Evolutionary conservation across 2,888 invertebrate genomes (phyloP), one percentile per base, ranked within the genome.

Genomic region (Crioceris asparagi): DNA sequence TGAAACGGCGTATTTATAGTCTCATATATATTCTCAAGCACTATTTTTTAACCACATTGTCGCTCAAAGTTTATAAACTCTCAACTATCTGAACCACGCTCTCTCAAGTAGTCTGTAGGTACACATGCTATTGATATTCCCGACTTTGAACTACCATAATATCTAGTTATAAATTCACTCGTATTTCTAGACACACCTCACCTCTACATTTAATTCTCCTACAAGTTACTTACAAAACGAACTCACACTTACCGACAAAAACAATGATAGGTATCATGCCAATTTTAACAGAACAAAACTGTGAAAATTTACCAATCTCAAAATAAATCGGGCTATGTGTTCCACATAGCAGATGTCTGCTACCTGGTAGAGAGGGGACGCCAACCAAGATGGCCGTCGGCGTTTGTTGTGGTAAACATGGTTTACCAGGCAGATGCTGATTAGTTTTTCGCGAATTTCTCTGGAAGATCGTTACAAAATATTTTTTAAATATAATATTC

Each of bases 321-420:
- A 42, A 45, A 48, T 42, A 46, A 47, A 45, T 43, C 41, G 37
- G 34, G 42, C 34, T 36, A 35, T 39, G 43, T 40, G 38, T 38
- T 34, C 30, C 11, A 15, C 12, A 14, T 15, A 15, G 27, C 27
- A 27, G 27, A 27, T 27, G 27, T 27, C 15, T 11, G 12, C 14
- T 23, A 23, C 31, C 27, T 27, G 35, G 44, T 41, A 46, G 52
- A 57, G 47, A 52, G 57, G 56, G 55, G 46, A 52, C 47, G 47
- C 42, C 44, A 41, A 52, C 47, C 58, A 60, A 57, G 47, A 60
- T 60, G 60, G 59, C 58, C 52, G 59, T 49, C 49, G 43, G 40
- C 30, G 48, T 47, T 43, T 41, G 37, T 44, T 42, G 39, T 42
- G 39, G 48, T 45, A 41, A 46, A 47, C 44, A 43, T 48, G 41